Evolutionary conservation across 1,140 invertebrate genomes (phyloP).

Genomic region (Aphelenchoides besseyi): DNA sequence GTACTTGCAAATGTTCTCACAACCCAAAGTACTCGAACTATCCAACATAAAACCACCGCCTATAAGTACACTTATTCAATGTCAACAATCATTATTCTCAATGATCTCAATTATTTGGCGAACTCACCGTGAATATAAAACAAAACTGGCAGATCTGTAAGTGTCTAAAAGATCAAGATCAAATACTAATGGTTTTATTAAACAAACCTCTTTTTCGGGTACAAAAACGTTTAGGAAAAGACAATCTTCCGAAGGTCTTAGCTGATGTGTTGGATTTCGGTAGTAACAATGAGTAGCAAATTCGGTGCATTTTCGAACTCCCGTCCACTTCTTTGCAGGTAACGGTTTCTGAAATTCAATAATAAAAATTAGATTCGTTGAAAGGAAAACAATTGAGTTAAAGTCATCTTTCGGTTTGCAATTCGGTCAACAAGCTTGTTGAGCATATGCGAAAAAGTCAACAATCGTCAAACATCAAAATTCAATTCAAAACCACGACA

Average conservation of each 20-base stretch:
- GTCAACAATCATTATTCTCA: too few species aligned
- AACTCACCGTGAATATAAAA: slow-evolving; percentile 25
- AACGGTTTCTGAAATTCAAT: slow-evolving; percentile 1
- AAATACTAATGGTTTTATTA: too few species aligned
- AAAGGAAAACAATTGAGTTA: not conserved
- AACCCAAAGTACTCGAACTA: not conserved
- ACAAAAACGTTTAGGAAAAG: slow-evolving; percentile 72
- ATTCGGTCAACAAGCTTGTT: not conserved
- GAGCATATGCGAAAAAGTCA: not conserved
- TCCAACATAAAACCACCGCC: slow-evolving; percentile 22
- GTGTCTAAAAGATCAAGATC: slow-evolving; percentile 12
- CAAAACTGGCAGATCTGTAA: slow-evolving; percentile 16
- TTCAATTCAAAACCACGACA: too few species aligned
- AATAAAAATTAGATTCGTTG: not conserved
- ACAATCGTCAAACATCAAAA: not conserved
- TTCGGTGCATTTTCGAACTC: not conserved
- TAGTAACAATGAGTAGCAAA: slow-evolving; percentile 2
- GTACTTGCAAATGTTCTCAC: not conserved
- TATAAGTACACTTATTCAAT: too few species aligned
- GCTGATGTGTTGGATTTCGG: not conserved
- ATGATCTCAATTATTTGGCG: too few species aligned
- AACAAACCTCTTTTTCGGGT: slow-evolving; percentile 60
- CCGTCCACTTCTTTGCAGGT: not conserved
- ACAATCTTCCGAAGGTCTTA: slow-evolving; percentile 69
- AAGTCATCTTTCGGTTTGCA: not conserved